These are phyloP conservation scores for Stenurella melanura DNA, from an alignment of 2,888 invertebrate species.

Conservation along the genomic window DNA sequence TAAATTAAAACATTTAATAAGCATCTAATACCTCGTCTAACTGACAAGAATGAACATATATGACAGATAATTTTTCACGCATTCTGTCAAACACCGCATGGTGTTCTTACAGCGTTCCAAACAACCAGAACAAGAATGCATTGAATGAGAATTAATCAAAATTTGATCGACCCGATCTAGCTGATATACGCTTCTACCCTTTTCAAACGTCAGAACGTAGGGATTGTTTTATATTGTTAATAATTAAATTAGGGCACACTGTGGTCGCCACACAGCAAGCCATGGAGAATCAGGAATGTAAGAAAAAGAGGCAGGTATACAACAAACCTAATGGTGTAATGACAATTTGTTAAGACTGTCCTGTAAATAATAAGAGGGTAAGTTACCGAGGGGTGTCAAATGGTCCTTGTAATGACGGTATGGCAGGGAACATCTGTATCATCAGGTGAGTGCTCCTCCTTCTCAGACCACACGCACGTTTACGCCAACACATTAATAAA, in stretches of 20 bases:
- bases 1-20: slow-evolving; percentile 39
- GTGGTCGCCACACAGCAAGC: slow-evolving; percentile 69
- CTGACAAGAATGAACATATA: slow-evolving; percentile 49
- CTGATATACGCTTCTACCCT: slow-evolving; percentile 54
- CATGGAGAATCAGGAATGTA: slow-evolving; percentile 68
- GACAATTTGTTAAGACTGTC: slow-evolving; percentile 44
- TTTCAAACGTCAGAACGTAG: slow-evolving; percentile 52
- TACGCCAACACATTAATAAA: slow-evolving; percentile 73
- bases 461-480: slow-evolving; percentile 70
- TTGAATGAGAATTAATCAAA: slow-evolving; percentile 51
- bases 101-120: slow-evolving; percentile 41
- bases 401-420: slow-evolving; percentile 53
- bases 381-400: slow-evolving; percentile 64
- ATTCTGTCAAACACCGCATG: slow-evolving; percentile 42
- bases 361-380: slow-evolving; percentile 58
- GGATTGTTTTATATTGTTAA: slow-evolving; percentile 58
- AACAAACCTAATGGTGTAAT: slow-evolving; percentile 40
- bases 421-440: slow-evolving; percentile 65
- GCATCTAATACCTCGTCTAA: slow-evolving; percentile 41
- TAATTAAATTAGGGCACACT: slow-evolving; percentile 67
- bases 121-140: slow-evolving; percentile 44
- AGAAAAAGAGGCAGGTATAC: slow-evolving; percentile 52
- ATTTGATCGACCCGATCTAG: slow-evolving; percentile 48
- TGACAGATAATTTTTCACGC: slow-evolving; percentile 53
- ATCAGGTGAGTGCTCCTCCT: slow-evolving; percentile 68